These are phyloP conservation scores for Umimayanthus chanpuru DNA, from an alignment of 92 coral and sea anemone species.

Conservation along the genomic window DNA sequence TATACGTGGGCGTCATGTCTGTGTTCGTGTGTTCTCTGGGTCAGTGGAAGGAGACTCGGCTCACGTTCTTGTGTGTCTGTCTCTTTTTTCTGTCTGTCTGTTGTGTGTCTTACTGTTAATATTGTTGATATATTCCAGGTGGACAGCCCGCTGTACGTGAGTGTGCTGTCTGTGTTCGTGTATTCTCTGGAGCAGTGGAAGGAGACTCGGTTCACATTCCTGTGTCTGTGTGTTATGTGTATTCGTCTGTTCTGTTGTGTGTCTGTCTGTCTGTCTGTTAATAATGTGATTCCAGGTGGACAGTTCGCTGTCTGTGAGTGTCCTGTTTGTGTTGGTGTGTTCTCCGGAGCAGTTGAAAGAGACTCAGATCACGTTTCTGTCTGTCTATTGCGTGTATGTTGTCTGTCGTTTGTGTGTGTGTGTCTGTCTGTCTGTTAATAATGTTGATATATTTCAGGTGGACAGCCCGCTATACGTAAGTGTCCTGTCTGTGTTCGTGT, in stretches of 20 bases:
- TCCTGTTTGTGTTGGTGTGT: conserved; percentile 87
- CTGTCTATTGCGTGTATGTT: conserved; percentile 9
- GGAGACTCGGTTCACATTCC: conserved; percentile 69
- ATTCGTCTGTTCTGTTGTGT: too few species aligned
- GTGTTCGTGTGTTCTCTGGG: conserved; percentile 89
- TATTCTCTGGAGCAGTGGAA: conserved; percentile 93
- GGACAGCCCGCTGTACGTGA: conserved; percentile 84
- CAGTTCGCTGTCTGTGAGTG: conserved; percentile 79
- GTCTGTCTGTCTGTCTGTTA: not conserved
- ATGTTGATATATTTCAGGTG: conserved; percentile 52
- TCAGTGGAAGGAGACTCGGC: conserved; percentile 84
- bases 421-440: not conserved
- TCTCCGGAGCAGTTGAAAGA: conserved; percentile 91
- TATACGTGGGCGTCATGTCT: conserved; percentile 79
- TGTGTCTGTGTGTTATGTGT: too few species aligned
- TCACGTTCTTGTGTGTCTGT: conserved; percentile 52
- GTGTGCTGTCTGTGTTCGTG: too few species aligned
- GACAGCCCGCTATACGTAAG: conserved; percentile 87
- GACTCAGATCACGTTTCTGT: conserved; percentile 64
- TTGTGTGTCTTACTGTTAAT: too few species aligned
- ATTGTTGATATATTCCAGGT: not conserved
- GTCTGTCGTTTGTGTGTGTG: not conserved
- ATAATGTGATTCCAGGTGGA: conserved; percentile 64
- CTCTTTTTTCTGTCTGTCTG: too few species aligned
- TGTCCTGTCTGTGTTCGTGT: conserved; percentile 86